A percentile compares a stretch with the other conserved stretches of the same genome.
Conservation (phyloP, 2,797 vertebrate species). For the Sebastes minor region DNA sequence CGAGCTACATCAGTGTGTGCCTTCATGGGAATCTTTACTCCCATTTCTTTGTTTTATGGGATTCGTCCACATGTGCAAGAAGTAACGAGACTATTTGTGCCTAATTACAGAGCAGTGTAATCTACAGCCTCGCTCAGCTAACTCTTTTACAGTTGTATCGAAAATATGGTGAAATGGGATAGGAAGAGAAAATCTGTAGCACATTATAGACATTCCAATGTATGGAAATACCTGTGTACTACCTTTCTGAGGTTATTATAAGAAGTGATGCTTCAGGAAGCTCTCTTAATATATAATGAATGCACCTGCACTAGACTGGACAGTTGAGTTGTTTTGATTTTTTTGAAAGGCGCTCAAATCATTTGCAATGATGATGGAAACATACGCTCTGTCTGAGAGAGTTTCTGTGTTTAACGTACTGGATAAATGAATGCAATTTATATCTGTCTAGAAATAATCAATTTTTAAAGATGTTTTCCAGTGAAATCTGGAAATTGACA, state of each 20-base stretch:
- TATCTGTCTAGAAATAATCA: constrained; percentile 30
- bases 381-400: not conserved
- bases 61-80: not conserved
- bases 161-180: not conserved
- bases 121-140: constrained; percentile 2
- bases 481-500: constrained; percentile 48
- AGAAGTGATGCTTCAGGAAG: not conserved
- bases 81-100: constrained; percentile 30
- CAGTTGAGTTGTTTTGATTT: not conserved
- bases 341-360: constrained; percentile 4
- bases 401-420: constrained; percentile 12
- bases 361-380: constrained; percentile 1
- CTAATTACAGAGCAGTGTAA: constrained; percentile 25
- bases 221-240: constrained; percentile 21
- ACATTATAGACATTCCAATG: constrained; percentile 64
- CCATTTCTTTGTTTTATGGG: constrained; percentile 22
- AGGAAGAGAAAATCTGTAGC: constrained; percentile 18
- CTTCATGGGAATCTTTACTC: constrained; percentile 39
- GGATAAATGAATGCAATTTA: constrained; percentile 16
- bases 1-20: constrained; percentile 44
- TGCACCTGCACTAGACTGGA: not conserved
- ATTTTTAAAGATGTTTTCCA: not conserved
- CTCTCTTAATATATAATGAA: not conserved
- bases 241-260: constrained; percentile 3
- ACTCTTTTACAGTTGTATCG: not conserved